phyloP scores from a whole-genome alignment of 2,888 invertebrate species.

The Bimastos eiseni region DNA sequence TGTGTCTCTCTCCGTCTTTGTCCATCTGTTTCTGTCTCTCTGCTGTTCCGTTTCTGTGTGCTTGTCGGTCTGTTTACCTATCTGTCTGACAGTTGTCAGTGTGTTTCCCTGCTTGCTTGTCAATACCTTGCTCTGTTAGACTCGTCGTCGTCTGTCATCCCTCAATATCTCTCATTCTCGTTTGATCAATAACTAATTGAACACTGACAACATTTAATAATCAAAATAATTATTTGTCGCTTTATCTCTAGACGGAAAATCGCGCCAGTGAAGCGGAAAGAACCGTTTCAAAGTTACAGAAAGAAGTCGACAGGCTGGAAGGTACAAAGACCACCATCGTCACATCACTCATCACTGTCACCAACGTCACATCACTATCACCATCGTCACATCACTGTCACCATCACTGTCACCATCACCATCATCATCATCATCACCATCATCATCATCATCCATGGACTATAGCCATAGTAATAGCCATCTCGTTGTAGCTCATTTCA shows the following conservation, averaged over 20 bases:
- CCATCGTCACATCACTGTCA: conserved; percentile 17
- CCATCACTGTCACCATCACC: conserved; percentile 19
- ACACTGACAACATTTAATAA: too few relatives aligned
- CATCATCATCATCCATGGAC: conserved; percentile 26
- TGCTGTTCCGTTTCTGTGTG: background rate
- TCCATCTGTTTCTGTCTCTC: background rate
- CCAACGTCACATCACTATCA: conserved; percentile 26
- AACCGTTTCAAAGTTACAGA: conserved; percentile 99
- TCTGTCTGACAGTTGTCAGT: background rate
- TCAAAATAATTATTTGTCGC: too few relatives aligned
- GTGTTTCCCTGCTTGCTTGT: conserved; percentile 16
- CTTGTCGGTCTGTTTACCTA: background rate
- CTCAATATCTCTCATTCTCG: background rate
- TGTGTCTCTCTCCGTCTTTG: background rate
- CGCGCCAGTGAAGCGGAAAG: conserved; percentile 99
- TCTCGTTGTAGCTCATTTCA: too few relatives aligned
- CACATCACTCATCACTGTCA: conserved; percentile 24
- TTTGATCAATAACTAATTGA: too few relatives aligned
- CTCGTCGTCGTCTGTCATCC: background rate
- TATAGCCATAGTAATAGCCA: too few relatives aligned
- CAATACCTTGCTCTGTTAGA: background rate
- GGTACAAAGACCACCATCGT: conserved; percentile 39
- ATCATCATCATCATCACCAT: conserved; percentile 29
- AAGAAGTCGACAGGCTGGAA: conserved; percentile 99
- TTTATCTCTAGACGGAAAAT: conserved; percentile 87